Conservation (phyloP, 2,113 vertebrate genomes). For the Hippocampus mohnikei region DNA sequence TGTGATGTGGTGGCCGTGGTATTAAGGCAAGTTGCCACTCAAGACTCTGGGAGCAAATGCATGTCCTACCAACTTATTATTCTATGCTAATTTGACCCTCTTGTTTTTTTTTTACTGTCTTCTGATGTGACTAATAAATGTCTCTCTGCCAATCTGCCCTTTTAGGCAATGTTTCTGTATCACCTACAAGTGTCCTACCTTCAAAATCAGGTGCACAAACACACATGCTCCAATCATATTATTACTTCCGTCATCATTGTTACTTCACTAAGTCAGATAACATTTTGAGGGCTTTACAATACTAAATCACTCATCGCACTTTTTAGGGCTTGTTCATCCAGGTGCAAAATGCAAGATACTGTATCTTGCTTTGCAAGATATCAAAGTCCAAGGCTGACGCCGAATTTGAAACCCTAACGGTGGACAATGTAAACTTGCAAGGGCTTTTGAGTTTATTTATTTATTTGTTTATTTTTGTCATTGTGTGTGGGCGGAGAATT, state of each 20-base stretch:
- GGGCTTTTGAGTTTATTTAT: too few species aligned
- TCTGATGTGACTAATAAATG: neutral
- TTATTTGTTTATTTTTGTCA: too few species aligned
- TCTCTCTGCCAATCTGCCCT: constrained; percentile 36
- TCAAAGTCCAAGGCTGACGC: too few species aligned
- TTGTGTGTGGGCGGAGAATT: neutral
- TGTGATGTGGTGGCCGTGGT: neutral
- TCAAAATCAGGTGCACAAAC: constrained; percentile 80
- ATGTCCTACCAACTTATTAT: neutral
- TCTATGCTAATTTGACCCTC: neutral
- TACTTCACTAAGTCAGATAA: neutral
- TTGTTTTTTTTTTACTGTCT: neutral
- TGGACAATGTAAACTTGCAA: too few species aligned
- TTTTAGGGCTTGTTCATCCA: too few species aligned
- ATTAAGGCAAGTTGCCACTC: neutral
- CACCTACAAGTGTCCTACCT: constrained; percentile 83
- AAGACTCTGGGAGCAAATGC: neutral
- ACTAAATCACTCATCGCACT: too few species aligned
- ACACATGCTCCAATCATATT: neutral
- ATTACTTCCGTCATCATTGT: neutral
- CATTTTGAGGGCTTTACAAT: neutral
- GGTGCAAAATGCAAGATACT: too few species aligned
- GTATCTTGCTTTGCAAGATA: too few species aligned
- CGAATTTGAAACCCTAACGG: too few species aligned
- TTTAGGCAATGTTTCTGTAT: constrained; percentile 80